These are phyloP conservation scores for Danio rerio DNA, from an alignment of 2,113 vertebrate genomes.

Conservation along the genomic window GRCz12tu NC_133188.1:3558001-3558500, in stretches of 20 bases:
- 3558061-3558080: constrained; percentile 38
- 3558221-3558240: constrained; percentile 1
- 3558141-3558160: constrained; percentile 42
- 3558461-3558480: constrained; percentile 53
- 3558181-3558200: constrained; percentile 27
- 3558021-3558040: too few relatives aligned
- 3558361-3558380: constrained; percentile 57
- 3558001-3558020: too few relatives aligned
- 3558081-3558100: not conserved
- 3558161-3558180: constrained; percentile 26
- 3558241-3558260: constrained; percentile 6
- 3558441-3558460: constrained; percentile 48
- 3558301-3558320: constrained; percentile 36
- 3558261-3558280: constrained; percentile 26
- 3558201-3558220: not conserved
- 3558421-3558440: constrained; percentile 48
- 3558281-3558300: constrained; percentile 30
- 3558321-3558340: constrained; percentile 44
- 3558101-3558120: constrained; percentile 17
- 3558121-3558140: constrained; percentile 37
- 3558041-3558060: constrained; percentile 42
- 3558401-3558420: constrained; percentile 51
- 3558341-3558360: constrained; percentile 54
- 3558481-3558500: constrained; percentile 1
- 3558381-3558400: constrained; percentile 43